phyloP scores from a whole-genome alignment of 2,113 vertebrate genomes.

The Cygnus atratus region DNA sequence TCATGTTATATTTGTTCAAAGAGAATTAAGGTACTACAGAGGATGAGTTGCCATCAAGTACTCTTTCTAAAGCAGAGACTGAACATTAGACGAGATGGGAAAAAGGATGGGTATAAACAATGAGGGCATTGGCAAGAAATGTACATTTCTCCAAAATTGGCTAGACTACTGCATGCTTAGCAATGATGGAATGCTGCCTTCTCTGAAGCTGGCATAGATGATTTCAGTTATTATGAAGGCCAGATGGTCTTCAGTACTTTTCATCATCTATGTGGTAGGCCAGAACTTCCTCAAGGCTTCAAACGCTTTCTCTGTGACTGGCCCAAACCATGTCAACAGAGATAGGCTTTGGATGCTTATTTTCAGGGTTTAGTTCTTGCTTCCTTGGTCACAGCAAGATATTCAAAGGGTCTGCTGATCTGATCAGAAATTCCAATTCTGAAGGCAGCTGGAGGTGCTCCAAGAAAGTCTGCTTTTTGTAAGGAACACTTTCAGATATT shows the following conservation, averaged over 20 bases:
- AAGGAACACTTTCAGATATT: background rate
- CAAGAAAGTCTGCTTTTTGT: background rate
- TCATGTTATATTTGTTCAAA: background rate
- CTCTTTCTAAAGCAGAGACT: background rate
- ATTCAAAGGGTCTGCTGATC: background rate
- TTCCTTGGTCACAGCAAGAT: conserved; percentile 3
- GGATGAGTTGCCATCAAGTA: background rate
- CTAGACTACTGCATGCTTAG: background rate
- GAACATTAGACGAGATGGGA: background rate
- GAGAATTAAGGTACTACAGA: background rate
- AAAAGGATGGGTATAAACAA: background rate
- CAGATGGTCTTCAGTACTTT: conserved; percentile 55
- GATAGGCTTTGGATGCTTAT: background rate
- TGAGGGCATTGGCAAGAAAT: background rate
- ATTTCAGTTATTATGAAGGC: conserved; percentile 17
- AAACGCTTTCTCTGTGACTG: background rate
- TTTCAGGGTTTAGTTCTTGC: background rate
- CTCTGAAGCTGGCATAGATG: conserved; percentile 33
- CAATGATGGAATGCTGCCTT: conserved; percentile 32
- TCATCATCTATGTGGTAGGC: conserved; percentile 15
- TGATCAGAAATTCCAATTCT: background rate
- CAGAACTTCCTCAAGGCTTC: conserved; percentile 44
- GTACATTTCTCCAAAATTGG: background rate
- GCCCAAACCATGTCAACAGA: background rate
- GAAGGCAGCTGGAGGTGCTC: background rate